Percentiles rank a stretch among this genome's conserved stretches.
Evolutionary conservation across 2,113 vertebrate genomes (phyloP).

Genomic region (Percopsis transmontana): DNA sequence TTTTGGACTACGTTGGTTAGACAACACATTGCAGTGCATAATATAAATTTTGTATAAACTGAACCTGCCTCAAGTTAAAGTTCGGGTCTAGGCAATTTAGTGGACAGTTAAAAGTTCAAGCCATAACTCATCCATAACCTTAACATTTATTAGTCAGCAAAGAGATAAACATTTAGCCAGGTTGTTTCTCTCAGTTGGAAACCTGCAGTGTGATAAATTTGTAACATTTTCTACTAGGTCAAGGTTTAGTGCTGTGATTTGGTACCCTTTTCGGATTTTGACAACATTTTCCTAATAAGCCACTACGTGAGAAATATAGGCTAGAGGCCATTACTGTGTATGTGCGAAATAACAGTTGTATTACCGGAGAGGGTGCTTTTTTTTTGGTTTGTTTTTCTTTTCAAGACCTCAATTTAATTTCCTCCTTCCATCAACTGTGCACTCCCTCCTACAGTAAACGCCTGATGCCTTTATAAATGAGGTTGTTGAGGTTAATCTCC

Average conservation of each 20-base stretch:
- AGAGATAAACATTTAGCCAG: not conserved
- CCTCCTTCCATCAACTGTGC: not conserved
- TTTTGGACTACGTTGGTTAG: too few relatives aligned
- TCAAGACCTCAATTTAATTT: not conserved
- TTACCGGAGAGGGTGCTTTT: not conserved
- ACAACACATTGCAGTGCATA: too few relatives aligned
- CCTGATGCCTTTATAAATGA: not conserved
- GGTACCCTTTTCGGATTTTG: too few relatives aligned
- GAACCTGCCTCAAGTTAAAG: not conserved
- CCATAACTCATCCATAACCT: conserved; percentile 1
- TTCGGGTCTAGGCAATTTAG: not conserved
- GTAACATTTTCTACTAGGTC: not conserved
- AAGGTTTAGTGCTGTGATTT: not conserved
- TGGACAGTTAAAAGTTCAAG: not conserved
- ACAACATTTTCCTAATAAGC: conserved; percentile 4
- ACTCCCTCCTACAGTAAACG: conserved; percentile 18
- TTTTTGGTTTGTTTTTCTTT: not conserved
- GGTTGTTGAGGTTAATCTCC: not conserved
- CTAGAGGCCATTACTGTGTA: not conserved
- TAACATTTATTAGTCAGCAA: not conserved
- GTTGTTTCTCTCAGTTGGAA: not conserved
- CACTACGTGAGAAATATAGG: not conserved
- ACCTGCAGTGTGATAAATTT: not conserved
- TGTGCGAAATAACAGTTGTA: not conserved
- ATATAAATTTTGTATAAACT: not conserved